Base-by-base conservation (phyloP, 1,140 invertebrate genomes). In the Campoletis sonorensis region DNA sequence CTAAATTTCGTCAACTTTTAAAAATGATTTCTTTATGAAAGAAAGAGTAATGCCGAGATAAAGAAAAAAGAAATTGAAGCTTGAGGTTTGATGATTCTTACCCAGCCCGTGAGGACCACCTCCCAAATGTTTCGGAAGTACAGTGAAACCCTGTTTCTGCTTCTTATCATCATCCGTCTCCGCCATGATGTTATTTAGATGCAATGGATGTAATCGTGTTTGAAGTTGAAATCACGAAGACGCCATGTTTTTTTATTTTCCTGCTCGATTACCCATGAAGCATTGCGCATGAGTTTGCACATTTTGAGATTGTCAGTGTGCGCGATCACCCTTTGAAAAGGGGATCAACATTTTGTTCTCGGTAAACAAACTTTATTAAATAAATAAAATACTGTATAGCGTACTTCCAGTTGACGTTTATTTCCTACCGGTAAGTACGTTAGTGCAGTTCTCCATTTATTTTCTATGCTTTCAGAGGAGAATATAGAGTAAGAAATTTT, bases 41-140 rank as follows among this genome's bases (percentile, higher is more conserved):
- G 51, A 45, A 54, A 1, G 18, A 54, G 1, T n/a, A 54, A n/a
- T 54, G 49, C 10, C 11, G 10, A 54, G 18, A 54, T 54, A 8
- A 5, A 54, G 10, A n/a, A 54, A 54, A 54, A 54, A 1, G n/a
- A 54, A n/a, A n/a, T n/a, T n/a, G n/a, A n/a, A n/a, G 18, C 11
- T 54, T 54, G 18, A 18, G 13, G 10, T 16, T 54, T 54, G 10
- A 54, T n/a, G 70, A 70, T 27, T 71, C 30, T 87, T 90, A 94
- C 94, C 94, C 86, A 94, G 84, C 23, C 93, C 93, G 80, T 92
- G 91, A 40, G 94, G 94, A 13, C 94, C 94, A 40, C 89, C 91
- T 4, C 90, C 87, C 64, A 89, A 88, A 81, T 89, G 92, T 15
- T 80, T 27, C n/a, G 90, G 85, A 64, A 93, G 82, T n/a, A 92